Percentiles rank a stretch among this genome's conserved stretches.
Conservation (phyloP, 1,140 invertebrate species). For the Bemisia tabaci region DNA sequence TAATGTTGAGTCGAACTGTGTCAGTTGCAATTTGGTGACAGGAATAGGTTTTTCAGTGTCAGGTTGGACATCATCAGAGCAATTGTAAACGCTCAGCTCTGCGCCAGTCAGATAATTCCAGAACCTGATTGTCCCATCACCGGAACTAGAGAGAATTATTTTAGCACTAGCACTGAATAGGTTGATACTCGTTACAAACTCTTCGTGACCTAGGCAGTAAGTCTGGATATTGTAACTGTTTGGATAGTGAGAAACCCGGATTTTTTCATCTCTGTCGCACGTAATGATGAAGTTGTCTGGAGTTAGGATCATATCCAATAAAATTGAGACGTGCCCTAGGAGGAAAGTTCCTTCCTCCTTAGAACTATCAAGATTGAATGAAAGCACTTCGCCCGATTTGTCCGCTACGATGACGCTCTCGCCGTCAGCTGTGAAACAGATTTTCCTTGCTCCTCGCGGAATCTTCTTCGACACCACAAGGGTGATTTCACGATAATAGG, state of each 20-base stretch:
- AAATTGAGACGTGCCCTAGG: slow-evolving; percentile 76
- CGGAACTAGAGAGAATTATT: slow-evolving; percentile 53
- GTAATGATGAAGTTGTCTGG: slow-evolving; percentile 60
- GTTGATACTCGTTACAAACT: slow-evolving; percentile 57
- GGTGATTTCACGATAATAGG: too few relatives aligned
- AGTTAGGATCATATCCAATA: slow-evolving; percentile 63
- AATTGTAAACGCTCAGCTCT: not conserved
- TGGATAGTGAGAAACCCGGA: slow-evolving; percentile 72
- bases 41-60: not conserved
- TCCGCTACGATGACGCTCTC: slow-evolving; percentile 55
- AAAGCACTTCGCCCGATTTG: slow-evolving; percentile 74
- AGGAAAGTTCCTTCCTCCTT: slow-evolving; percentile 40
- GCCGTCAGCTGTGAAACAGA: slow-evolving; percentile 47
- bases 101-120: slow-evolving; percentile 52
- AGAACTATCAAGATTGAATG: slow-evolving; percentile 41
- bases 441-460: slow-evolving; percentile 50
- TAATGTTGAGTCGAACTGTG: not conserved
- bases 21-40: not conserved
- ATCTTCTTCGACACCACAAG: too few relatives aligned
- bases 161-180: slow-evolving; percentile 38
- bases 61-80: not conserved
- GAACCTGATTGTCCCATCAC: slow-evolving; percentile 57
- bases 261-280: slow-evolving; percentile 86
- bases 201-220: slow-evolving; percentile 75
- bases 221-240: slow-evolving; percentile 70